Evolutionary conservation across 1,140 invertebrate species (phyloP).

Genomic region (Lutraria rhynchaena): DNA sequence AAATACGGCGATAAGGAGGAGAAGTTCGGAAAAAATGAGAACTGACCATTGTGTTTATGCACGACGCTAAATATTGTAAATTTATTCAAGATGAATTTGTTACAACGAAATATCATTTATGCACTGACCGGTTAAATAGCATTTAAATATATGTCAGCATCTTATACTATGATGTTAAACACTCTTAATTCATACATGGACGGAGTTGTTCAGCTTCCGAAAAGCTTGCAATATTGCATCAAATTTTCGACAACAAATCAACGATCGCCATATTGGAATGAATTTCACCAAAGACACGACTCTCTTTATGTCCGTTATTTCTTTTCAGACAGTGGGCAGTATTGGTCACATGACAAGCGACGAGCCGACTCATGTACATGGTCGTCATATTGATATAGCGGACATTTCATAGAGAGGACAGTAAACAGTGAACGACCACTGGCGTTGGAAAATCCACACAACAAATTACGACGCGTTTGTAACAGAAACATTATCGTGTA

Average conservation of each 20-base stretch:
- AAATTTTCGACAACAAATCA: background rate
- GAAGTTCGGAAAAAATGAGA: too few species aligned
- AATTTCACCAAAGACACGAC: slow-evolving; percentile 5
- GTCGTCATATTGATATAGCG: slow-evolving; percentile 8
- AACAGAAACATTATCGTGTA: background rate
- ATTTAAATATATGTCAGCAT: too few species aligned
- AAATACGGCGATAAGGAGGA: too few species aligned
- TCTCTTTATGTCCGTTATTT: slow-evolving; percentile 46
- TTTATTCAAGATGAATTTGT: too few species aligned
- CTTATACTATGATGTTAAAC: too few species aligned
- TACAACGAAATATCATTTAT: too few species aligned
- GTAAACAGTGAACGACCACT: background rate
- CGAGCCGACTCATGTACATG: slow-evolving; percentile 35
- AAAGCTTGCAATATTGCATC: too few species aligned
- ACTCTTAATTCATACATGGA: too few species aligned
- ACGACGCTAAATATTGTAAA: too few species aligned
- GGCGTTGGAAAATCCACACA: background rate
- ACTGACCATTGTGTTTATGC: too few species aligned
- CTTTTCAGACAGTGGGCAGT: slow-evolving; percentile 51
- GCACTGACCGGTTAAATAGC: too few species aligned
- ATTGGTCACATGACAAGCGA: slow-evolving; percentile 45
- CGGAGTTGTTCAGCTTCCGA: too few species aligned
- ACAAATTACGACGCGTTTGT: background rate
- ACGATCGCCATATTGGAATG: slow-evolving; percentile 50
- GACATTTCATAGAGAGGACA: slow-evolving; percentile 8